A percentile compares a stretch with the other conserved stretches of the same genome.
Conservation (phyloP, 2,888 invertebrate species). For the Thecophora atra region DNA sequence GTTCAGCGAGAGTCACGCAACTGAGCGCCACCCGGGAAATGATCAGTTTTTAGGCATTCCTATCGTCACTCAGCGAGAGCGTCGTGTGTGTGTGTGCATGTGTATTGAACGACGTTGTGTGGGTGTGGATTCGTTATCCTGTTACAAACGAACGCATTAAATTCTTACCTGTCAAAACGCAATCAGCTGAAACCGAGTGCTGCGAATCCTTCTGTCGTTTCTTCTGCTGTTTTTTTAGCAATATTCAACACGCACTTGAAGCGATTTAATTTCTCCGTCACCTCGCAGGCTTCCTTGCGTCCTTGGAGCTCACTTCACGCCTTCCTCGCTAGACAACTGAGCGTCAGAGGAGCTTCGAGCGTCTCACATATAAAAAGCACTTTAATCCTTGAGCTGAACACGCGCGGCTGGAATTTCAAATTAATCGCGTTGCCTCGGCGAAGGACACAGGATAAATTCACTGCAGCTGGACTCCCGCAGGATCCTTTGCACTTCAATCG, state of each 20-base stretch:
- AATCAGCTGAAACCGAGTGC: conserved; percentile 51
- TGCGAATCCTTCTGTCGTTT: conserved; percentile 13
- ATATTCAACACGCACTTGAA: conserved; percentile 29
- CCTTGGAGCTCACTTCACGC: neutral
- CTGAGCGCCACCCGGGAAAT: too few relatives aligned
- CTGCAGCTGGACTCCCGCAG: neutral
- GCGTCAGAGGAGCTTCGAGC: conserved; percentile 13
- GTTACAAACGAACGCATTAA: conserved; percentile 57
- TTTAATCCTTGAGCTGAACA: conserved; percentile 37
- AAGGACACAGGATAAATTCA: conserved; percentile 6
- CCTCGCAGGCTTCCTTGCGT: neutral
- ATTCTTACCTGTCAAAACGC: conserved; percentile 57
- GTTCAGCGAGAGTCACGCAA: too few relatives aligned
- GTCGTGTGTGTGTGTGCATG: neutral
- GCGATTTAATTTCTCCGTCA: too few relatives aligned
- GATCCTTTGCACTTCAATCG: conserved; percentile 12
- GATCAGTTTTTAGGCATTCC: neutral
- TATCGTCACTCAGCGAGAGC: neutral
- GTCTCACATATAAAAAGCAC: conserved; percentile 4
- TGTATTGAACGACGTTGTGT: neutral
- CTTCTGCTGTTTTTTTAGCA: too few relatives aligned
- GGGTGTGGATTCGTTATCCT: conserved; percentile 43
- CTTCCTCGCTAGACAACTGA: neutral
- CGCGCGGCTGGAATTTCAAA: conserved; percentile 36
- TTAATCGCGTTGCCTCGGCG: conserved; percentile 1